A percentile compares a stretch with the other conserved stretches of the same genome.
phyloP scores from a whole-genome alignment of 2,797 vertebrate genomes.

The Oreonectes daqikongensis region DNA sequence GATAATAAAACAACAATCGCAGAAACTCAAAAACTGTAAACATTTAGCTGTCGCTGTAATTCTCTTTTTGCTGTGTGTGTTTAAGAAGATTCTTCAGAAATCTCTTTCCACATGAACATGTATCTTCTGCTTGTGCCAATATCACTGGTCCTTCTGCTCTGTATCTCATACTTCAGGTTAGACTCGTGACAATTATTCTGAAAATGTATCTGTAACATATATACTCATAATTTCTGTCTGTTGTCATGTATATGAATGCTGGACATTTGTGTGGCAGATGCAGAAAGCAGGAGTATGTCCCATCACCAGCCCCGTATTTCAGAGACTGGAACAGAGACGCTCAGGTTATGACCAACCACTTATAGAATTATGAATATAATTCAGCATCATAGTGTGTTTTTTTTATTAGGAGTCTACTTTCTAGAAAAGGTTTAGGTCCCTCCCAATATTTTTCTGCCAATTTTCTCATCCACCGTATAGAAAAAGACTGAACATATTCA shows the following conservation, averaged over 20 bases:
- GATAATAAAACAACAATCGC: too few species aligned
- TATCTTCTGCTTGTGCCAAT: conserved; percentile 11
- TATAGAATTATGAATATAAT: too few species aligned
- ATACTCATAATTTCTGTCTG: too few species aligned
- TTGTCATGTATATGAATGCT: neutral
- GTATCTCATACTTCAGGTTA: conserved; percentile 23
- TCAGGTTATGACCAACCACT: conserved; percentile 13
- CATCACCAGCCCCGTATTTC: conserved; percentile 75
- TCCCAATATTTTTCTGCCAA: too few species aligned
- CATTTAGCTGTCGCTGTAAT: neutral
- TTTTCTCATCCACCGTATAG: too few species aligned
- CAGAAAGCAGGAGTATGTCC: conserved; percentile 61
- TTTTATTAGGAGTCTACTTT: too few species aligned
- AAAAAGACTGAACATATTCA: neutral
- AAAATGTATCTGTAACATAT: too few species aligned
- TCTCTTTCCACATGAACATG: neutral
- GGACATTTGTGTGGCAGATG: conserved; percentile 58
- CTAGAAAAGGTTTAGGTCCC: too few species aligned
- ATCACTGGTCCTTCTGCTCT: neutral
- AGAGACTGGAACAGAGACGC: conserved; percentile 69
- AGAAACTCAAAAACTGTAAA: neutral
- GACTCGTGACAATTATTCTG: conserved; percentile 13
- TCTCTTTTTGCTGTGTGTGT: conserved; percentile 1
- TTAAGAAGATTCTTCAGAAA: neutral
- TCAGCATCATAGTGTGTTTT: too few species aligned